A percentile compares a stretch with the other conserved stretches of the same genome.
Conservation (phyloP, 1,140 invertebrate genomes). For the Drosophila kurseongensis region DNA sequence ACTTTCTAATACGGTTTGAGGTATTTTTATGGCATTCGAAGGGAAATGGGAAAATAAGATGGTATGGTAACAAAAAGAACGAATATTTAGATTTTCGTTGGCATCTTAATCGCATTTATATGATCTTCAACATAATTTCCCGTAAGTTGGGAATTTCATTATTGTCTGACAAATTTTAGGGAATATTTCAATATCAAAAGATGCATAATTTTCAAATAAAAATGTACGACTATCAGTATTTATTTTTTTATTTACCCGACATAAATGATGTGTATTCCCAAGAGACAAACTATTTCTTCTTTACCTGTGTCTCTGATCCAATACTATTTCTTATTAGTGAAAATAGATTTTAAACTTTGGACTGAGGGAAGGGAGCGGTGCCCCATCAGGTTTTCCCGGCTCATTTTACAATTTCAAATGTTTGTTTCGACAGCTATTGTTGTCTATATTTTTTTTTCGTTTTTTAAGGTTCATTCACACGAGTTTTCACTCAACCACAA, state of each 20-base stretch:
- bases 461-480: conserved; percentile 65
- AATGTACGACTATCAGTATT: too few species aligned
- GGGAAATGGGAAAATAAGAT: conserved; percentile 3
- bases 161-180: too few species aligned
- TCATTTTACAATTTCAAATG: conserved; percentile 2
- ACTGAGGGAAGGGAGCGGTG: neutral
- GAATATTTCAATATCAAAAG: too few species aligned
- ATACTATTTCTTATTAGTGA: neutral
- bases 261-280: too few species aligned
- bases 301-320: neutral
- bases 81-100: neutral
- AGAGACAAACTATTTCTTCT: too few species aligned
- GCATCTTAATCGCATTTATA: neutral
- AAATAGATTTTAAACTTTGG: neutral
- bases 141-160: too few species aligned
- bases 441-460: conserved; percentile 10
- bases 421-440: conserved; percentile 13
- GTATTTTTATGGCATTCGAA: conserved; percentile 25
- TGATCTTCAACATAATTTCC: too few species aligned
- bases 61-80: neutral
- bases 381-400: conserved; percentile 5
- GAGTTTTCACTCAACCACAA: conserved; percentile 67
- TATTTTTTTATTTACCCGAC: too few species aligned
- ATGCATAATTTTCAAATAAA: too few species aligned
- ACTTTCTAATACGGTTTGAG: conserved; percentile 42